Conservation (phyloP, 2,888 invertebrate species). For the Xiphydria camelus region DNA sequence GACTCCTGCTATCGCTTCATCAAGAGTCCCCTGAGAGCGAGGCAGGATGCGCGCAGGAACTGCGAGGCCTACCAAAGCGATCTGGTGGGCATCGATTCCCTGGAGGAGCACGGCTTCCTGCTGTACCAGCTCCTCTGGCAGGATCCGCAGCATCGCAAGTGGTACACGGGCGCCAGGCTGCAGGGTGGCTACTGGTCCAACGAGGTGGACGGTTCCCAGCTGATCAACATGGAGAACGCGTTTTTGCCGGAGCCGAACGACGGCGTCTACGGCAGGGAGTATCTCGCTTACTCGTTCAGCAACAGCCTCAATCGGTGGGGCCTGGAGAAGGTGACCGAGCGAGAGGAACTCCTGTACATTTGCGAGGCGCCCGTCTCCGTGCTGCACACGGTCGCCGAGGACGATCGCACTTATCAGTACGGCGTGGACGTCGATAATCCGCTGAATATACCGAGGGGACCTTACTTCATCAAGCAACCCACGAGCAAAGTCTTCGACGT, state of each 20-base stretch:
- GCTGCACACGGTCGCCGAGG: constrained; percentile 71
- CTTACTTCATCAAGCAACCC: constrained; percentile 86
- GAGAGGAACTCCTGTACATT: constrained; percentile 78
- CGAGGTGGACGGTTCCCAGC: constrained; percentile 78
- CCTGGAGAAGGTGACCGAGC: constrained; percentile 77
- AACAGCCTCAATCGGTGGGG: constrained; percentile 78
- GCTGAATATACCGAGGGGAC: constrained; percentile 81
- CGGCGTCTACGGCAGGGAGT: constrained; percentile 63
- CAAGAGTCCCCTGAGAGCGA: constrained; percentile 79
- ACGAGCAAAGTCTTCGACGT: constrained; percentile 82
- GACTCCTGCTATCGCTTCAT: constrained; percentile 89
- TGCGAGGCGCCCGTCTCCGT: constrained; percentile 83
- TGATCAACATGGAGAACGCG: constrained; percentile 79
- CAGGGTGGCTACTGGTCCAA: constrained; percentile 80
- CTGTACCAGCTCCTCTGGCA: constrained; percentile 77
- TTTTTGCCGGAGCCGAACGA: constrained; percentile 71
- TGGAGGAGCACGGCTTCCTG: constrained; percentile 87
- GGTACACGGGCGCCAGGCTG: constrained; percentile 84
- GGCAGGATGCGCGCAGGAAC: constrained; percentile 79
- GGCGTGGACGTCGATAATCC: constrained; percentile 82
- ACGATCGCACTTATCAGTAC: constrained; percentile 82
- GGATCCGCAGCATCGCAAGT: constrained; percentile 84
- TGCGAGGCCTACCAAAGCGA: constrained; percentile 84
- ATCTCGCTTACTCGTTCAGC: constrained; percentile 71
- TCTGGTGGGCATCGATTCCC: constrained; percentile 75